phyloP scores from a whole-genome alignment of 2,888 invertebrate species.

The Sympetrum striolatum region DNA sequence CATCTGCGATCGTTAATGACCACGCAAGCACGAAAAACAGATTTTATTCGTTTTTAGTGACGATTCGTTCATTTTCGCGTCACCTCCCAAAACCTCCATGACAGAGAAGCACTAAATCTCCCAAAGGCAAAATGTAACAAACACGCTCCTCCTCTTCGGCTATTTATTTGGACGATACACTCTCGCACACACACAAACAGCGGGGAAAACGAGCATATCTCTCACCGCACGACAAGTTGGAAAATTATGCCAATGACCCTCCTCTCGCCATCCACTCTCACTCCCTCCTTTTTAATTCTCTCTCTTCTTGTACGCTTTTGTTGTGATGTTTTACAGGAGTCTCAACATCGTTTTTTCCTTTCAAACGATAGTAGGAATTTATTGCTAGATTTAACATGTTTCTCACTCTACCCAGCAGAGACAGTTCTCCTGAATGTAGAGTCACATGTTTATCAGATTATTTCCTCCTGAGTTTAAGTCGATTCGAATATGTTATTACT shows the following conservation, averaged over 20 bases:
- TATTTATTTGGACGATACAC: conserved; percentile 10
- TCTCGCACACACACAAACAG: conserved; percentile 1
- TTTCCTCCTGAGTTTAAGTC: too few relatives aligned
- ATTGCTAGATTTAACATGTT: too few relatives aligned
- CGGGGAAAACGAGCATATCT: conserved; percentile 39
- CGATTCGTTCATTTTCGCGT: conserved; percentile 43
- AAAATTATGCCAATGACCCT: conserved; percentile 39
- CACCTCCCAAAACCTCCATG: conserved; percentile 32
- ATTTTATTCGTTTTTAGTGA: conserved; percentile 26
- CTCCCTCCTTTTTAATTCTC: neutral
- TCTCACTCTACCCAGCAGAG: too few relatives aligned
- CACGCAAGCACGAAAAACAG: conserved; percentile 10
- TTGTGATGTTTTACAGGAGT: too few relatives aligned
- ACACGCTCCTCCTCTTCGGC: neutral
- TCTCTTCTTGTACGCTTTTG: neutral
- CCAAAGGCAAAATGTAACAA: conserved; percentile 29
- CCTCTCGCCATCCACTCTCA: neutral
- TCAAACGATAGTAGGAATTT: neutral
- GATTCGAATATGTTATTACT: too few relatives aligned
- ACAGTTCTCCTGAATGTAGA: too few relatives aligned
- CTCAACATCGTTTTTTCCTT: neutral
- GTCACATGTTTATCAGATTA: too few relatives aligned
- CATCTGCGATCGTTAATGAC: neutral
- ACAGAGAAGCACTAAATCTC: conserved; percentile 40
- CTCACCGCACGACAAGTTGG: conserved; percentile 43